Base-by-base conservation (phyloP, 2,888 invertebrate species). In the Tachystola acroxantha region DNA sequence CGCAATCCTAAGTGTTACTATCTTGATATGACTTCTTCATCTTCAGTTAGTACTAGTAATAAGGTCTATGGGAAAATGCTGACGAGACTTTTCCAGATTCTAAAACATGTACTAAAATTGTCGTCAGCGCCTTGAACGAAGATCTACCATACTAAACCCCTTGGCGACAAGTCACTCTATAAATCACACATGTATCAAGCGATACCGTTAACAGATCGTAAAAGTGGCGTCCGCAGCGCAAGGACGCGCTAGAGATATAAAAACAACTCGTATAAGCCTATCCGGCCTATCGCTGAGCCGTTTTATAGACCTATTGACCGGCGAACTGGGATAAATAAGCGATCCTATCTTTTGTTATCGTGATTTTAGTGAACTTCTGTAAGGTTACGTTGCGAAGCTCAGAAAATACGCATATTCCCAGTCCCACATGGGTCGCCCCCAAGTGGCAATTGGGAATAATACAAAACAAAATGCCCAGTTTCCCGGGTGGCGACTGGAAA, bases 291-390 rank as follows among this genome's bases (percentile, higher is more conserved):
- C 16, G 3, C 7, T 36, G 52, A 46, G 46, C 45, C 48, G 46
- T 49, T 61, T 66, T 64, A 60, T 63, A 50, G 50, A 48, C 40
- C 52, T 46, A 45, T 57, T 46, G 45, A 40, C 44, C 44, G 46
- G 45, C 42, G 44, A 32, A 40, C 53, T 43, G 48, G 46, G 53
- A 46, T 47, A 49, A 53, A 43, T 51, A 49, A 45, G 44, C 44
- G 36, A 52, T 50, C 52, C 51, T 55, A 57, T 58, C 52, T 61
- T 40, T 10, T 41, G 46, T 40, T 49, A 56, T 56, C 48, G 47
- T 46, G 42, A 35, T 47, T 33, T 42, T 45, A 48, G 39, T 31
- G 14, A 34, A 26, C 6, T 16, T 12, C 7, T 11, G n/a, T 11
- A 28, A n/a, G 3, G 19, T 10, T n/a, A 26, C 4, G 6, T 10